These are phyloP conservation scores for Andrena marginata DNA, from an alignment of 2,888 invertebrate species.

Conservation along the genomic window DNA sequence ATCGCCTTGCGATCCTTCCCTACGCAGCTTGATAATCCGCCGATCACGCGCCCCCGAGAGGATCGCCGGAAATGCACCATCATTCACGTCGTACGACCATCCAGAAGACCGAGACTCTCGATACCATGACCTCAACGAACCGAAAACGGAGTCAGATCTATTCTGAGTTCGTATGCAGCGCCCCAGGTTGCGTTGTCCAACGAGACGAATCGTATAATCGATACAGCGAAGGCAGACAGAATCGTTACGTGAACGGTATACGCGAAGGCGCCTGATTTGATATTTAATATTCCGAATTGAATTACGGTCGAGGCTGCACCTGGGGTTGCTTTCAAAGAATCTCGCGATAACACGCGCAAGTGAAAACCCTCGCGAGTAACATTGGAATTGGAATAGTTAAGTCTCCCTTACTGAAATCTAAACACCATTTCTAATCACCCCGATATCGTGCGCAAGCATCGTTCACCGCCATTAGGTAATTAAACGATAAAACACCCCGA, in stretches of 20 bases:
- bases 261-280: too few relatives aligned
- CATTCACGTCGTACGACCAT: constrained; percentile 9
- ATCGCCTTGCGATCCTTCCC: constrained; percentile 37
- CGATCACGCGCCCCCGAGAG: constrained; percentile 15
- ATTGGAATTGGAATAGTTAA: background rate
- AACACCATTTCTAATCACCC: constrained; percentile 21
- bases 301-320: too few relatives aligned
- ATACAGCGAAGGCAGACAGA: background rate
- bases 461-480: constrained; percentile 48
- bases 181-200: background rate
- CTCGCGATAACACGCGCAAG: too few relatives aligned
- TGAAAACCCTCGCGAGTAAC: background rate
- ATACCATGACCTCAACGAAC: background rate
- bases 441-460: constrained; percentile 31
- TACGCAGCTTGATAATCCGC: constrained; percentile 23
- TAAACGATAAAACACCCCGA: constrained; percentile 46
- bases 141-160: constrained; percentile 7
- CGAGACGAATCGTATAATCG: constrained; percentile 28
- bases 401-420: background rate
- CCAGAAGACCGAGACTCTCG: background rate
- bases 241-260: constrained; percentile 1
- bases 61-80: constrained; percentile 13
- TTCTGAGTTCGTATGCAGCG: background rate
- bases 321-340: too few relatives aligned
- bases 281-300: too few relatives aligned